These are phyloP conservation scores for Lepus timidus DNA, from an alignment of 2,113 vertebrate species.

Conservation along the genomic window DNA sequence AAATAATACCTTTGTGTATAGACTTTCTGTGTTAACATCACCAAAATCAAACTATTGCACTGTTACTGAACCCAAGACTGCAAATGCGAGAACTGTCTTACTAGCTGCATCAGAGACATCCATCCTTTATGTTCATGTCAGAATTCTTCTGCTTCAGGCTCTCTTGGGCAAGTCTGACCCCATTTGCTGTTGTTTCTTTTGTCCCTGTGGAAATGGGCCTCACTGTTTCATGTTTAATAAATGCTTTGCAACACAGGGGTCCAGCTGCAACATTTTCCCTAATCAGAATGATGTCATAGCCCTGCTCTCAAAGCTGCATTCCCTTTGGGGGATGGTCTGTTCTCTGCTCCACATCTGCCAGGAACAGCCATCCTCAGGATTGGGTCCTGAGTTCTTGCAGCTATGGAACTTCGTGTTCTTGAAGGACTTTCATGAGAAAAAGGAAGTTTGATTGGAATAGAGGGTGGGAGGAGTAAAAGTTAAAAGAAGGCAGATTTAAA, in stretches of 20 bases:
- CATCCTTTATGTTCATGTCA: conserved; percentile 60
- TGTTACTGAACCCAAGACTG: conserved; percentile 56
- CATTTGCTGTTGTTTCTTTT: conserved; percentile 69
- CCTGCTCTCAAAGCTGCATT: conserved; percentile 26
- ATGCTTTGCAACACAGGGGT: conserved; percentile 68
- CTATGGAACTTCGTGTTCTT: background rate
- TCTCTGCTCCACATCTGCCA: conserved; percentile 2
- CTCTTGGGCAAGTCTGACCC: conserved; percentile 70
- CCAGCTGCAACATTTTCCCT: conserved; percentile 65
- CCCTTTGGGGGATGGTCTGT: conserved; percentile 25
- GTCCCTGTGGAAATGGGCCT: conserved; percentile 74
- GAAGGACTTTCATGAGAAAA: conserved; percentile 39
- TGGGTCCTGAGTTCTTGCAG: background rate
- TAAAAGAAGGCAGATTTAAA: conserved; percentile 39
- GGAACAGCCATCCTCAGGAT: background rate
- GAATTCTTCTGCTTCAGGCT: conserved; percentile 67
- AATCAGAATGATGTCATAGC: conserved; percentile 68
- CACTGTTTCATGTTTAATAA: conserved; percentile 79
- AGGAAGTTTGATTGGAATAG: background rate
- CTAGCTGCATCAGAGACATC: conserved; percentile 54
- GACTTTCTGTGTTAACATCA: conserved; percentile 53
- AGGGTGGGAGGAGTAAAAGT: background rate
- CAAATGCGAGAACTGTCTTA: conserved; percentile 55
- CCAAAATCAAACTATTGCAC: conserved; percentile 56
- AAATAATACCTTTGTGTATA: conserved; percentile 57